Evolutionary conservation across 2,113 vertebrate genomes (phyloP).

Genomic region (Podiceps cristatus): DNA sequence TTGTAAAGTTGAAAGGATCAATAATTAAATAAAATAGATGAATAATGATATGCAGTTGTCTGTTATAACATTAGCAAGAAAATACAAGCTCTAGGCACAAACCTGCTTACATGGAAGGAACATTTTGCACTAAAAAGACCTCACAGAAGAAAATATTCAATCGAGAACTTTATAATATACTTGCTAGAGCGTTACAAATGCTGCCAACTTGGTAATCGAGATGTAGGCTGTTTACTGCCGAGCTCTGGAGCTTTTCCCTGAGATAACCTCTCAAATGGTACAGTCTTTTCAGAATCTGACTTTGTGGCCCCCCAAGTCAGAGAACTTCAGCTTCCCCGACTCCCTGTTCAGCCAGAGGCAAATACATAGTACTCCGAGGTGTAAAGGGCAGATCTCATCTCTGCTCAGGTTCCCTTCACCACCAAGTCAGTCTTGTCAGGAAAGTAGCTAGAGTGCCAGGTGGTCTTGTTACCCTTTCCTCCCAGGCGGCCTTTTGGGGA

Average conservation of each 20-base stretch:
- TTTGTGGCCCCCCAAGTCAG: neutral
- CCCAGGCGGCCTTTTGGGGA: accelerated
- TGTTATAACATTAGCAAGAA: neutral
- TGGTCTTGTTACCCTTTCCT: neutral
- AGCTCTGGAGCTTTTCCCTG: neutral
- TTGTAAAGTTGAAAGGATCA: constrained; percentile 56
- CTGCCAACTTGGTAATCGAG: neutral
- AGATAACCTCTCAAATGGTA: neutral
- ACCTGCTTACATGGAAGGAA: neutral
- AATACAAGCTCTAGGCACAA: neutral
- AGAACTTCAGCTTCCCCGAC: neutral
- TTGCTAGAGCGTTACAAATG: neutral
- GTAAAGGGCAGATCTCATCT: neutral
- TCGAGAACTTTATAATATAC: neutral
- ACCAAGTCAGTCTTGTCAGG: neutral
- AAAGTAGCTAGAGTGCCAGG: neutral
- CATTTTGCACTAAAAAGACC: neutral
- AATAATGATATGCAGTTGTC: constrained; percentile 26
- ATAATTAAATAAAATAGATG: constrained; percentile 66
- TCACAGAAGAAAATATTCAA: neutral
- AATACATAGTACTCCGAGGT: neutral
- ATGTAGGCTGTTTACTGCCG: neutral
- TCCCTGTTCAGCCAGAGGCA: neutral
- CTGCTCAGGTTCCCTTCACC: neutral
- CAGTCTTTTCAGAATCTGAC: neutral